A percentile compares a stretch with the other conserved stretches of the same genome.
phyloP scores from a whole-genome alignment of 2,113 vertebrate species.

The Sebastes schlegelii region DNA sequence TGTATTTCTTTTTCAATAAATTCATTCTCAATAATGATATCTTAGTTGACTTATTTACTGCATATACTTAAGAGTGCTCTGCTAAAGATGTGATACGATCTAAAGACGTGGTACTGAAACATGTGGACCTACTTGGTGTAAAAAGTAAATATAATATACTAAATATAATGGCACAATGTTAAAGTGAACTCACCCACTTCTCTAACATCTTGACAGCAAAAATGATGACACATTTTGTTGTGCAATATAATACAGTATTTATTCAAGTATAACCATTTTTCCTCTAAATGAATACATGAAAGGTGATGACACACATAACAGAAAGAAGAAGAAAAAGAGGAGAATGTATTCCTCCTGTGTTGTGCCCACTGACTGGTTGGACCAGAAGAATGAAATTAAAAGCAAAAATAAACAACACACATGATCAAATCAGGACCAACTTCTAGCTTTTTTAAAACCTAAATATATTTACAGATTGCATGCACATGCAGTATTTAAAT shows the following conservation, averaged over 20 bases:
- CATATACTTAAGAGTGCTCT: background rate
- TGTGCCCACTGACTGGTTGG: conserved; percentile 8
- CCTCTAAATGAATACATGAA: conserved; percentile 6
- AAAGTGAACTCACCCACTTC: background rate
- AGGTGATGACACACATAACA: conserved; percentile 11
- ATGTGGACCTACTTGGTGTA: too few relatives aligned
- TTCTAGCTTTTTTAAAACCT: conserved; percentile 8
- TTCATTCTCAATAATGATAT: background rate
- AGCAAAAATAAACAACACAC: background rate
- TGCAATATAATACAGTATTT: conserved; percentile 44
- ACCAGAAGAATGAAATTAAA: conserved; percentile 26
- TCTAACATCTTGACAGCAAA: conserved; percentile 1
- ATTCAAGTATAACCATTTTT: conserved; percentile 65
- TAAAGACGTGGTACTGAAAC: too few relatives aligned
- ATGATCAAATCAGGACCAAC: conserved; percentile 1
- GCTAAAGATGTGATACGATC: too few relatives aligned
- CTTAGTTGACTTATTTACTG: background rate
- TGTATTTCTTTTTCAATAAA: conserved; percentile 25
- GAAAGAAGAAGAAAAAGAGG: background rate
- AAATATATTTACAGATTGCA: conserved; percentile 70
- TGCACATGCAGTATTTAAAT: conserved; percentile 73
- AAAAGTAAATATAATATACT: too few relatives aligned
- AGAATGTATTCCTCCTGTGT: background rate
- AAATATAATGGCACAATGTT: too few relatives aligned
- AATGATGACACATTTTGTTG: conserved; percentile 18